Evolutionary conservation across 2,888 invertebrate genomes (phyloP).

Genomic region (Papilio demoleus): DNA sequence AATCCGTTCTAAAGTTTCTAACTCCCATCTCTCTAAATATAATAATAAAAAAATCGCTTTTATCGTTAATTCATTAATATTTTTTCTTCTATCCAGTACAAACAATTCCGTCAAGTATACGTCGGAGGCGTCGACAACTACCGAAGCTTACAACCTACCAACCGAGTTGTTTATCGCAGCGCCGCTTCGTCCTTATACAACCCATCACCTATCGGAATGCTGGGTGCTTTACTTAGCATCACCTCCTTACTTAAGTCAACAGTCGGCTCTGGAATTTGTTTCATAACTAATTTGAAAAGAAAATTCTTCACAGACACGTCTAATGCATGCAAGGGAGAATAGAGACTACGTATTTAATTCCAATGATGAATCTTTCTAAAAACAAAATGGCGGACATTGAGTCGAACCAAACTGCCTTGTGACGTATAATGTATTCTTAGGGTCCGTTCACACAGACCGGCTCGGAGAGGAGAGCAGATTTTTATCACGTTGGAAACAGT

Average conservation of each 20-base stretch:
- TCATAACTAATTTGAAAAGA: slow-evolving; percentile 60
- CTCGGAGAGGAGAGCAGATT: no score
- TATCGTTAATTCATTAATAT: not conserved
- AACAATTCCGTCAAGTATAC: slow-evolving; percentile 63
- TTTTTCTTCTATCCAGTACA: slow-evolving; percentile 59
- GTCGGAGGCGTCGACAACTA: slow-evolving; percentile 74
- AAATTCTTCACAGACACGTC: slow-evolving; percentile 50
- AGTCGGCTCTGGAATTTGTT: slow-evolving; percentile 59
- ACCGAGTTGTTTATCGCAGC: slow-evolving; percentile 71
- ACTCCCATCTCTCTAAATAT: no score
- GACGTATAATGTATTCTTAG: no score
- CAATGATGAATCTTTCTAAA: no score
- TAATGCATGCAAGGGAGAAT: slow-evolving; percentile 25
- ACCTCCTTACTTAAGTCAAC: slow-evolving; percentile 54
- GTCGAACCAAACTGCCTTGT: no score
- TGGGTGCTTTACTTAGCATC: slow-evolving; percentile 57
- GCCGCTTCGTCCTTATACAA: slow-evolving; percentile 55
- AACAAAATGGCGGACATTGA: no score
- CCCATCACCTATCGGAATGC: slow-evolving; percentile 53
- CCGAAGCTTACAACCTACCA: slow-evolving; percentile 68
- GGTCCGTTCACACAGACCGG: no score
- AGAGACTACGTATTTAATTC: no score
- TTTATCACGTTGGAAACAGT: no score
- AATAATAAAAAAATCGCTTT: no score
- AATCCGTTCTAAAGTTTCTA: no score